These are phyloP conservation scores for Telmatochromis bifrenatus DNA, from an alignment of 2,113 vertebrate genomes.

Conservation along the genomic window DNA sequence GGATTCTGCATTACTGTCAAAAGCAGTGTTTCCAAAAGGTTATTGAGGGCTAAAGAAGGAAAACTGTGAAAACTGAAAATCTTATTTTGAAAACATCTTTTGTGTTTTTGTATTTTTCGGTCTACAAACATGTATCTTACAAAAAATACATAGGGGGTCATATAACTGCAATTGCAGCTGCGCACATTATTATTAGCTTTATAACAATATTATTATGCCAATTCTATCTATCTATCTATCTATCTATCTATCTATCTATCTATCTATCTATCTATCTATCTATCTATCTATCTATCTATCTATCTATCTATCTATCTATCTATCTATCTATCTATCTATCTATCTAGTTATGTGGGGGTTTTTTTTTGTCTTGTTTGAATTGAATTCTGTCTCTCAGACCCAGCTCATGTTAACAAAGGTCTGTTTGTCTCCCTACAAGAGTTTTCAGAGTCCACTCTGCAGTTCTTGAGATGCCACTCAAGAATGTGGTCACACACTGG, in stretches of 20 bases:
- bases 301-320: too few species aligned
- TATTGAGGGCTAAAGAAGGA: not conserved
- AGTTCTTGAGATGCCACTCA: not conserved
- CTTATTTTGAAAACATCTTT: not conserved
- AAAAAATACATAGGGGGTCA: not conserved
- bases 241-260: not conserved
- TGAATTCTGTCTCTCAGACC: not conserved
- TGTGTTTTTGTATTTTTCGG: not conserved
- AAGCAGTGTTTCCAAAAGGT: not conserved
- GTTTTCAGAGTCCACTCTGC: not conserved
- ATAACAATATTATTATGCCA: not conserved
- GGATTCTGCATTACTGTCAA: not conserved
- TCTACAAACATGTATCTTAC: not conserved
- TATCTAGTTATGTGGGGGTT: fast-evolving
- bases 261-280: too few species aligned
- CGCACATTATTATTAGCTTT: not conserved
- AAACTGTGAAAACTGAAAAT: not conserved
- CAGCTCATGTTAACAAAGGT: not conserved
- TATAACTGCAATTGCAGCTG: not conserved
- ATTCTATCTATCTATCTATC: not conserved
- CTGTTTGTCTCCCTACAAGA: not conserved
- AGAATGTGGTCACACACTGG: not conserved
- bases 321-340: too few species aligned
- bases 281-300: too few species aligned
- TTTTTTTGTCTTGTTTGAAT: not conserved